Percentiles rank a stretch among this genome's conserved stretches.
Conservation (phyloP, 2,113 vertebrate genomes). For the Azemiops feae region DNA sequence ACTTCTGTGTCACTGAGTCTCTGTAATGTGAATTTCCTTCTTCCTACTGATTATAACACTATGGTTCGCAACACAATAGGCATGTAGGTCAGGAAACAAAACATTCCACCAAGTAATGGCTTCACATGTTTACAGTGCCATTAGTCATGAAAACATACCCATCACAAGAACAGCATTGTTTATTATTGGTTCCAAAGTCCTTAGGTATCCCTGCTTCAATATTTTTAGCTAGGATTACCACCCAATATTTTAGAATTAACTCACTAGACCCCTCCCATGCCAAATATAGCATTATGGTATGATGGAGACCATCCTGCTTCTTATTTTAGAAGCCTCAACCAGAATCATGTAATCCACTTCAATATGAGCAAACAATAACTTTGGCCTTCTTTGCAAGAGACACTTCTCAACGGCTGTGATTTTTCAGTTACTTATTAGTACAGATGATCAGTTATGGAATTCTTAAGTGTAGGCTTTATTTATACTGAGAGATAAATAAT, state of each 20-base stretch:
- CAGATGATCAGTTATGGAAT: neutral
- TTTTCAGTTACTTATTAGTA: neutral
- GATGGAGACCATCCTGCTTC: neutral
- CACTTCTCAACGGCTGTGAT: neutral
- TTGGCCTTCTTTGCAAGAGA: neutral
- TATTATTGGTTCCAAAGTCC: conserved; percentile 2
- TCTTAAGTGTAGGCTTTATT: neutral
- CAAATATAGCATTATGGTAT: neutral
- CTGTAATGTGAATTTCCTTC: neutral
- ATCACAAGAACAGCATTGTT: neutral
- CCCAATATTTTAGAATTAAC: neutral
- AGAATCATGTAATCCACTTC: neutral
- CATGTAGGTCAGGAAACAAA: neutral
- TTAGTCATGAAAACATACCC: neutral
- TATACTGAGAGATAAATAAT: neutral
- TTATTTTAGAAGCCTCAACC: neutral
- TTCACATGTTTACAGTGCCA: neutral
- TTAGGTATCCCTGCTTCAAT: neutral
- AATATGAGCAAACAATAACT: neutral
- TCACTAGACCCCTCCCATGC: neutral
- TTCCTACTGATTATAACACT: neutral
- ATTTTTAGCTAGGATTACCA: neutral
- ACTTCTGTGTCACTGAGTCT: neutral
- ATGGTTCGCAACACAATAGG: neutral
- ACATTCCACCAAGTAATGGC: neutral